These are phyloP conservation scores for Eretmochelys imbricata DNA, from an alignment of 2,113 vertebrate species.

Conservation along the genomic window DNA sequence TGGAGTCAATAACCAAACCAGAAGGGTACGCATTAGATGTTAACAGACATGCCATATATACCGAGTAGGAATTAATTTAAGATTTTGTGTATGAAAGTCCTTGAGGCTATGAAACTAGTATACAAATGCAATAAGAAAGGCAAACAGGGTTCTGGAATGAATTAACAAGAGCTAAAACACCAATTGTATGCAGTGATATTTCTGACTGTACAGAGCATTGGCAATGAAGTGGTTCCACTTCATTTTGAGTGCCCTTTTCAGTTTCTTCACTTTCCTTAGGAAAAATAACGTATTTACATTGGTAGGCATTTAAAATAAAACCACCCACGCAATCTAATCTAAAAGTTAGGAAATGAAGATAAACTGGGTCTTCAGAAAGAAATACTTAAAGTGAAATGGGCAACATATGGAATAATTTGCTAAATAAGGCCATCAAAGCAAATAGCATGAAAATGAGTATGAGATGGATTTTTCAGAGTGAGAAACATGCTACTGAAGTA, in stretches of 20 bases:
- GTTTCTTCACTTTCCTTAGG: constrained; percentile 1
- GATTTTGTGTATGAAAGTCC: neutral
- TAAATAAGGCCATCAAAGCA: constrained; percentile 49
- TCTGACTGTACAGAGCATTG: neutral
- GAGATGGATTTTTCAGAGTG: constrained; percentile 45
- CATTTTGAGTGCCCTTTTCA: constrained; percentile 25
- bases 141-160: neutral
- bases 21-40: neutral
- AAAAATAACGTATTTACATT: constrained; percentile 40
- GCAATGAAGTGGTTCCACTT: neutral
- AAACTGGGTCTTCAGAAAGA: constrained; percentile 34
- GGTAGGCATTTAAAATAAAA: neutral
- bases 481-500: constrained; percentile 35
- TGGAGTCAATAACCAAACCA: neutral
- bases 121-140: neutral
- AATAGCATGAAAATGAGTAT: constrained; percentile 25
- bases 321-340: neutral
- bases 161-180: neutral
- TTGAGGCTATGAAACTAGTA: neutral
- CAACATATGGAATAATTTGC: constrained; percentile 61
- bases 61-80: neutral
- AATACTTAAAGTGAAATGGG: constrained; percentile 44
- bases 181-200: neutral
- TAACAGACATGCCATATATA: neutral
- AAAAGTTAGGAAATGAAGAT: constrained; percentile 29